These are phyloP conservation scores for Elephantulus edwardii DNA, from an alignment of 2,113 vertebrate genomes.

Conservation along the genomic window DNA sequence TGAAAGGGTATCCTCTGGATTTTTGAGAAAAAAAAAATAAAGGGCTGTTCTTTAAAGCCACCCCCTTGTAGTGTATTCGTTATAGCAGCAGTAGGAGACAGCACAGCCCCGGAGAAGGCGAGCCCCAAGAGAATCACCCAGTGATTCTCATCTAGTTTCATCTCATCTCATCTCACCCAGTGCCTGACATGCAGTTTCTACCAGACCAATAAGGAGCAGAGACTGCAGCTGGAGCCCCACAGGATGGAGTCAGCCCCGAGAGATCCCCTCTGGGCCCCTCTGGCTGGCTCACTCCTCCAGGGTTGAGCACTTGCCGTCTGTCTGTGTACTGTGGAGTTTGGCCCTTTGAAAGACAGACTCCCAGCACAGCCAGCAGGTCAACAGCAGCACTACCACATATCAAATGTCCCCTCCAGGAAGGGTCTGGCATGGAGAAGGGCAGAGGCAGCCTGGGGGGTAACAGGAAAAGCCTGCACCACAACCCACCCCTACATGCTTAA, in stretches of 20 bases:
- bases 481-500: background rate
- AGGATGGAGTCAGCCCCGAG: background rate
- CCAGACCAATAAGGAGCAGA: background rate
- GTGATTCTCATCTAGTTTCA: too few relatives aligned
- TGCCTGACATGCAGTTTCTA: too few relatives aligned
- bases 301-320: fast-evolving
- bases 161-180: too few relatives aligned
- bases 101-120: background rate
- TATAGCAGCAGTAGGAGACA: background rate
- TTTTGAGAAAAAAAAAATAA: background rate
- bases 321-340: background rate
- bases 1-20: background rate
- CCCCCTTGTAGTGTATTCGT: background rate
- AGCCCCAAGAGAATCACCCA: too few relatives aligned
- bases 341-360: background rate
- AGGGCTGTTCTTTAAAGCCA: background rate
- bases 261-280: background rate
- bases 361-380: background rate
- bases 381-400: too few relatives aligned
- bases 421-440: background rate
- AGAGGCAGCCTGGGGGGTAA: background rate
- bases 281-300: background rate
- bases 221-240: too few relatives aligned
- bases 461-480: background rate
- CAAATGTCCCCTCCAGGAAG: background rate